Base-by-base conservation (phyloP, 2,888 invertebrate genomes). In the Drosophila falleni region DNA sequence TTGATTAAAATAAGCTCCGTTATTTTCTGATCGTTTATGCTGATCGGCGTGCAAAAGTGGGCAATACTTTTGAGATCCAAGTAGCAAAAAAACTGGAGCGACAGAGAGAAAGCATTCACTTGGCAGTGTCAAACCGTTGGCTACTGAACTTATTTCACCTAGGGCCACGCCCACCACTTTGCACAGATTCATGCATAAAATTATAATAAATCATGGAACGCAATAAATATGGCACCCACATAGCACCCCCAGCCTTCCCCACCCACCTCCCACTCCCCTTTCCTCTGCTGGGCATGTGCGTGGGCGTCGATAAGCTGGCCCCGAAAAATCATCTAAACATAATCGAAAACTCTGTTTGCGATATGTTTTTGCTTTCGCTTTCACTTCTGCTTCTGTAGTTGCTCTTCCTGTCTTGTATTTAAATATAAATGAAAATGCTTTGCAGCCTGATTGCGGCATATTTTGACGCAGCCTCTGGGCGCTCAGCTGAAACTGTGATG, bases 391-490 rank as follows among this genome's bases (percentile, higher is more conserved):
- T 56, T 15, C 31, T 58, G 54, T 46, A 61, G 67, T 47, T 81
- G 71, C 69, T 56, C 37, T 55, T 51, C 50, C 50, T 19, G 46
- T 65, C 80, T 80, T 71, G 87, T 84, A 84, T 84, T 84, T 84
- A 88, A 84, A 84, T 84, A 84, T 84, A 84, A 84, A 84, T 84
- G 84, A 89, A 84, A 84, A 84, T 84, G 87, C 86, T 88, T 88
- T 84, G 89, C 89, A 84, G 89, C 81, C 78, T 76, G 89, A 88
- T 88, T 88, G 84, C 89, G 84, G 84, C 87, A 88, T 88, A 84
- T 84, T 84, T 88, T 88, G 84, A 84, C 81, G 87, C 89, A 88
- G 72, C 83, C 83, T 86, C 67, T 66, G 78, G 87, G 84, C 71
- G 44, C 61, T 66, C 42, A 67, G 71, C 68, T 71, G 67, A 67